These are phyloP conservation scores for Caradrina clavipalpis DNA, from an alignment of 2,888 invertebrate genomes.

Conservation along the genomic window DNA sequence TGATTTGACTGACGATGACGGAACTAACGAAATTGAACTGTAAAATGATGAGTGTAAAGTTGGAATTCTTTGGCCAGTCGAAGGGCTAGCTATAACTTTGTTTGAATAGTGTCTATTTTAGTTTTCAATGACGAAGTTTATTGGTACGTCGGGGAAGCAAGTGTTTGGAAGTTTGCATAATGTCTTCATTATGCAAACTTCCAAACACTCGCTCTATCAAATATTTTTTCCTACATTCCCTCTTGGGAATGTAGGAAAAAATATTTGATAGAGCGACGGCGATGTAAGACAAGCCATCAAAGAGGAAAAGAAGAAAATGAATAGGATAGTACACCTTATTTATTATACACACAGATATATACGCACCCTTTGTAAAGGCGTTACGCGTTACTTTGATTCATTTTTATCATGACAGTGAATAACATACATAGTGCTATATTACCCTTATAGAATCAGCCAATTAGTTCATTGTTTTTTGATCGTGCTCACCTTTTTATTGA, in stretches of 20 bases:
- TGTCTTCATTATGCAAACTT: no score
- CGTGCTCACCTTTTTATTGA: conserved; percentile 1
- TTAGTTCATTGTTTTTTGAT: neutral
- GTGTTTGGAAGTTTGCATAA: conserved; percentile 44
- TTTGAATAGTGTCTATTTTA: conserved; percentile 60
- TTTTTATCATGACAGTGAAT: no score
- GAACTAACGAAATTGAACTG: conserved; percentile 32
- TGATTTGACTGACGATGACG: conserved; percentile 52
- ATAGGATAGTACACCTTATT: neutral
- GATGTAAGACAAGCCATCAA: neutral
- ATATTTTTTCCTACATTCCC: no score
- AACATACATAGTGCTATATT: no score
- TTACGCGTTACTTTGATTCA: no score
- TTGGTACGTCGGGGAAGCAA: conserved; percentile 36
- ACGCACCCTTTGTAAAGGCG: no score
- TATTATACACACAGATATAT: no score
- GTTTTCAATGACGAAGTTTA: conserved; percentile 61
- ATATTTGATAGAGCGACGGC: neutral
- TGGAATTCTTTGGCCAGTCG: conserved; percentile 5
- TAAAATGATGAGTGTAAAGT: conserved; percentile 24
- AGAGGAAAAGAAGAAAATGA: neutral
- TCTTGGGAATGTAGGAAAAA: conserved; percentile 5
- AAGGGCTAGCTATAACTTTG: conserved; percentile 37
- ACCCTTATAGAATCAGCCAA: no score
- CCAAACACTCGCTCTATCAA: no score